A percentile compares a stretch with the other conserved stretches of the same genome.
phyloP scores from a whole-genome alignment of 2,888 invertebrate genomes.

The Chrysolina oricalcia region DNA sequence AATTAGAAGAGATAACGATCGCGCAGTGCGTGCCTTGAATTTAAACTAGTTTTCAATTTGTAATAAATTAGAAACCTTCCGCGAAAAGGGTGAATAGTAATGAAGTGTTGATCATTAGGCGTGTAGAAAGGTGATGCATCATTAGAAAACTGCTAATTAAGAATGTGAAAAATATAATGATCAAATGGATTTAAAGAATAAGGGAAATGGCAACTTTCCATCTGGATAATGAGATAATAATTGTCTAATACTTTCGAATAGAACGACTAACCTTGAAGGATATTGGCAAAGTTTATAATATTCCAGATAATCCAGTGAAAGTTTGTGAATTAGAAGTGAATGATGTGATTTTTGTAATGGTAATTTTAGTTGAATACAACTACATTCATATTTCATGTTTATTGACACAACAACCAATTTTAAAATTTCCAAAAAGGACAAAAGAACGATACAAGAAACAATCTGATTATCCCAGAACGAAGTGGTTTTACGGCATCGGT shows the following conservation, averaged over 20 bases:
- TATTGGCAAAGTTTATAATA: too few species aligned
- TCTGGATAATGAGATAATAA: not conserved
- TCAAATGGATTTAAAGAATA: not conserved
- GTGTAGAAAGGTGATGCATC: constrained; percentile 2
- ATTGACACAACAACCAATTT: too few species aligned
- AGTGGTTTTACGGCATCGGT: too few species aligned
- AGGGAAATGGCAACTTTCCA: constrained; percentile 32
- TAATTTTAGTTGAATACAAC: too few species aligned
- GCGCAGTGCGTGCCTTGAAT: constrained; percentile 28
- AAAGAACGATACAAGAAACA: too few species aligned
- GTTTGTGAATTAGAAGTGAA: too few species aligned
- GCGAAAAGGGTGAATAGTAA: not conserved
- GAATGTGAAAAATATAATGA: not conserved
- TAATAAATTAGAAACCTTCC: constrained; percentile 12
- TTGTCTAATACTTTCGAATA: not conserved
- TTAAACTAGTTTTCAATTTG: constrained; percentile 29
- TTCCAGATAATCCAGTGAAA: too few species aligned
- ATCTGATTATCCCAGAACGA: too few species aligned
- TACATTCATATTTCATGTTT: too few species aligned
- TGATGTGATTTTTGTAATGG: too few species aligned
- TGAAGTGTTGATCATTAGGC: constrained; percentile 31
- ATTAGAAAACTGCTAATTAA: constrained; percentile 31
- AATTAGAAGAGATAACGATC: constrained; percentile 17
- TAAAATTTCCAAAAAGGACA: too few species aligned
- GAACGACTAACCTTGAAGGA: not conserved